Conservation (phyloP, 2,888 invertebrate genomes). For the Eupithecia pulchellata region DNA sequence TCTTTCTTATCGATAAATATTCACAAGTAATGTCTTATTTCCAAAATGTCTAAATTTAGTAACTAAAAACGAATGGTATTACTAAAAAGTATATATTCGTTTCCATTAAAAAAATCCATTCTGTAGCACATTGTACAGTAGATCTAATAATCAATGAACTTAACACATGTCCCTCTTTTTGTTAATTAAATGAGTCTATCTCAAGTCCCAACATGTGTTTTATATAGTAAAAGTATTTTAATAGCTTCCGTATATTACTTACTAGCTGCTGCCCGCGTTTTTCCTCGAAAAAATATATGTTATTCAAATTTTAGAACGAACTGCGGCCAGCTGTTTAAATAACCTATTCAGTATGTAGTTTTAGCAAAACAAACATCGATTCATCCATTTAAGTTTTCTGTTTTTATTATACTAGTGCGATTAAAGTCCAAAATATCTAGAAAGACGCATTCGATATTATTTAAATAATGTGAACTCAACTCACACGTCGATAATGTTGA, state of each 20-base stretch:
- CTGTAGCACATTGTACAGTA: not conserved
- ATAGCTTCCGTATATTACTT: conserved; percentile 59
- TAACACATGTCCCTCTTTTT: conserved; percentile 40
- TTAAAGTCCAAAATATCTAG: conserved; percentile 46
- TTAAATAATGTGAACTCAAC: conserved; percentile 33
- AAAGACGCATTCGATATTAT: conserved; percentile 44
- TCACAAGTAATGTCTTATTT: not conserved
- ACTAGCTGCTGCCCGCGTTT: conserved; percentile 18
- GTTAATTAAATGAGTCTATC: conserved; percentile 25
- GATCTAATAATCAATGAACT: conserved; percentile 35
- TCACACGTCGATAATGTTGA: conserved; percentile 58
- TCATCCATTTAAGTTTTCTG: not conserved
- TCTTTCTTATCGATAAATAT: not conserved
- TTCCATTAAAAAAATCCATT: conserved; percentile 15
- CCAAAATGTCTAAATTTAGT: too few relatives aligned
- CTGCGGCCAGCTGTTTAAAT: not conserved
- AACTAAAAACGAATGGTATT: too few relatives aligned
- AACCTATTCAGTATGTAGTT: not conserved
- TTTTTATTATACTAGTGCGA: not conserved
- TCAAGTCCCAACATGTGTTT: conserved; percentile 45
- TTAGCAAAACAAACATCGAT: not conserved
- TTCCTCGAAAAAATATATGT: not conserved
- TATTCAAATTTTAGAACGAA: not conserved
- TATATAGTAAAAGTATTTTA: conserved; percentile 50
- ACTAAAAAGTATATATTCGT: too few relatives aligned